These are phyloP conservation scores for Leptopilina syphax DNA, from an alignment of 2,888 invertebrate species.

Conservation along the genomic window DNA sequence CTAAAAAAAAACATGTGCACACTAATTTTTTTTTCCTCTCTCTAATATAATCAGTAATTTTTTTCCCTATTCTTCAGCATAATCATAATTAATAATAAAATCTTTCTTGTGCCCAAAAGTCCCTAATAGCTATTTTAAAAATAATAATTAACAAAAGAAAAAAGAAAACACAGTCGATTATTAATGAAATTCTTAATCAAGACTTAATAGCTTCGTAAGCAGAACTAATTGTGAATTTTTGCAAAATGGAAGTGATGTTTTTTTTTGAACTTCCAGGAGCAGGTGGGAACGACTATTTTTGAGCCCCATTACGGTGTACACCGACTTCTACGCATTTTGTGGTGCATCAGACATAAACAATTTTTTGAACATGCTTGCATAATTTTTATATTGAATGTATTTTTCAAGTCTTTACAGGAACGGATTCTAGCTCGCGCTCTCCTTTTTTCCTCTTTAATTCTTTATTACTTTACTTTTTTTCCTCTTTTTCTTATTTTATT, in stretches of 20 bases:
- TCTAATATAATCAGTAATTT: not conserved
- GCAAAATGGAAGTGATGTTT: slow-evolving; percentile 77
- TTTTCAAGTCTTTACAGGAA: slow-evolving; percentile 77
- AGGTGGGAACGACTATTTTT: slow-evolving; percentile 77
- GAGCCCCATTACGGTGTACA: slow-evolving; percentile 76
- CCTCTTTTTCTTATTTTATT: slow-evolving; percentile 61
- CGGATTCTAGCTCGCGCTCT: slow-evolving; percentile 74
- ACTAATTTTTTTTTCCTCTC: not conserved
- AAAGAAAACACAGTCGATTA: not conserved
- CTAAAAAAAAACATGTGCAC: slow-evolving; percentile 29
- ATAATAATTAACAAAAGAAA: too few species aligned
- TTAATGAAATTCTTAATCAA: slow-evolving; percentile 1
- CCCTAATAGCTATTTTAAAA: too few species aligned
- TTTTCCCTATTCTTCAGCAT: slow-evolving; percentile 4
- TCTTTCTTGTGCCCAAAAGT: slow-evolving; percentile 9
- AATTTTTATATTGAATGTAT: slow-evolving; percentile 75
- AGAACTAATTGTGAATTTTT: slow-evolving; percentile 74
- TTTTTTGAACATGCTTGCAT: slow-evolving; percentile 79
- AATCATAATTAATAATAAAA: slow-evolving; percentile 26
- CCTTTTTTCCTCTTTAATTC: slow-evolving; percentile 42
- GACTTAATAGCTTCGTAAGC: slow-evolving; percentile 59
- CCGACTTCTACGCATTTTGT: slow-evolving; percentile 76
- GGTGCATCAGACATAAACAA: slow-evolving; percentile 77
- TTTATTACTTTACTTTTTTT: slow-evolving; percentile 49
- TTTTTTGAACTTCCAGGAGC: slow-evolving; percentile 77